Base-by-base conservation (phyloP, 1,140 invertebrate genomes). In the Lineus longissimus region DNA sequence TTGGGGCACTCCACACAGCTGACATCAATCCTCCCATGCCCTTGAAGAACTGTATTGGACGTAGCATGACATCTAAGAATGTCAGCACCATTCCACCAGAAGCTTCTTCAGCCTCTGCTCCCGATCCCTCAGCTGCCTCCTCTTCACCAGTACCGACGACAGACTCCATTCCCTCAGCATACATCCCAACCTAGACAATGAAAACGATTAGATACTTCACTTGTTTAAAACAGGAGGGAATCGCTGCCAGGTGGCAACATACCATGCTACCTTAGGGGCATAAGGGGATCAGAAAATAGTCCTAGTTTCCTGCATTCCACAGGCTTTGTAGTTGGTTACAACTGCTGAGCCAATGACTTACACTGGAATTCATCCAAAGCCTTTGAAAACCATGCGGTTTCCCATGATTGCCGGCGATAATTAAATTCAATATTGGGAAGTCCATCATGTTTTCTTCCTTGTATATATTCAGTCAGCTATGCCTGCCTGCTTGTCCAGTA, bases 1-100 rank as follows among this genome's bases (percentile, higher is more conserved):
- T 72, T 2, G 80, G 80, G 23, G 79, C 80, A 71, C 74, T 81
- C 91, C 92, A 95, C 2, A 94, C 89, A 69, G 93, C 91, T 0
- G 91, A 87, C 92, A 95, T 94, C 0, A 95, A 81, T 74, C 94
- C 91, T 0, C 88, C 86, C 72, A 92, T 89, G 0, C 92, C 91
- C 1, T 84, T 86, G 78, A 95, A 95, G 73, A 95, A 94, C 17
- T 90, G 84, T 65, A 93, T 90, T 0, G 93, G 92, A 55, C 92
- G 81, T 11, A 94, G 79, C 62, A 91, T 86, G 0, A 91, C 88
- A 19, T 89, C 91, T 54, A 93, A 80, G 0, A 95, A 82, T 0
- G 86, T 87, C 1, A 95, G 83, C 75, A 93, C 89, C 87, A 95
- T 91, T 27, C 93, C 93, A 17, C 92, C 92, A 0, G 90, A 91